Conservation (phyloP, 2,888 invertebrate genomes). For the Melipona bicolor region DNA sequence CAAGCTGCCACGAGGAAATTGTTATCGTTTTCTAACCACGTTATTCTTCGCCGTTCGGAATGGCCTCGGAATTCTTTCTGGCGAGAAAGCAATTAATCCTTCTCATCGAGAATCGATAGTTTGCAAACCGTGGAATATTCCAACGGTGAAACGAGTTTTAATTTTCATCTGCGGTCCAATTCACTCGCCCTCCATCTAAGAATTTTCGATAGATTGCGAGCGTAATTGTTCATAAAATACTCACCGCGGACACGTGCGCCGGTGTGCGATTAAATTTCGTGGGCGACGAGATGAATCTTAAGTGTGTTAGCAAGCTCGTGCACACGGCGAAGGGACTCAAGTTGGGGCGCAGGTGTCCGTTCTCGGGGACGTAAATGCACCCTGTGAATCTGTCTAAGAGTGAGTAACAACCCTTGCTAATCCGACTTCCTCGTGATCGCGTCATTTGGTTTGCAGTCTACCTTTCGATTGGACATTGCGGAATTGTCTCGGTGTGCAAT, state of each 20-base stretch:
- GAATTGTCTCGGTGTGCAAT: not conserved
- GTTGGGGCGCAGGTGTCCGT: conserved; percentile 31
- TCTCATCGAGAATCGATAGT: not conserved
- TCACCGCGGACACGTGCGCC: not conserved
- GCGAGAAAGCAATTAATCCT: not conserved
- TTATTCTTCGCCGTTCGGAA: not conserved
- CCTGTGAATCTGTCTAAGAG: conserved; percentile 32
- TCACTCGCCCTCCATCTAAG: not conserved
- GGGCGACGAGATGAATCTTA: conserved; percentile 23
- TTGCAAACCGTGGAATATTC: not conserved
- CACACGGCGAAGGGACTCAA: not conserved
- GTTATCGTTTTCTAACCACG: not conserved
- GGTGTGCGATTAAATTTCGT: conserved; percentile 26
- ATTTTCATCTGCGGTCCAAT: conserved; percentile 8
- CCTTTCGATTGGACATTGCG: conserved; percentile 34
- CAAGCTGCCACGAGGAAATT: not conserved
- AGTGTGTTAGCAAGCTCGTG: conserved; percentile 16
- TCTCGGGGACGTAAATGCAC: conserved; percentile 23
- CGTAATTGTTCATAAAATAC: conserved; percentile 15
- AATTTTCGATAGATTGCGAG: conserved; percentile 16
- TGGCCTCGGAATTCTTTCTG: not conserved
- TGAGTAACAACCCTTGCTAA: conserved; percentile 20
- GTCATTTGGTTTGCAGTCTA: conserved; percentile 31
- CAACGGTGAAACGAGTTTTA: not conserved
- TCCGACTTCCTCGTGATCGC: conserved; percentile 30